Percentiles rank a stretch among this genome's conserved stretches.
Conservation (phyloP, 2,888 invertebrate genomes). For the Eremobia ochroleuca region DNA sequence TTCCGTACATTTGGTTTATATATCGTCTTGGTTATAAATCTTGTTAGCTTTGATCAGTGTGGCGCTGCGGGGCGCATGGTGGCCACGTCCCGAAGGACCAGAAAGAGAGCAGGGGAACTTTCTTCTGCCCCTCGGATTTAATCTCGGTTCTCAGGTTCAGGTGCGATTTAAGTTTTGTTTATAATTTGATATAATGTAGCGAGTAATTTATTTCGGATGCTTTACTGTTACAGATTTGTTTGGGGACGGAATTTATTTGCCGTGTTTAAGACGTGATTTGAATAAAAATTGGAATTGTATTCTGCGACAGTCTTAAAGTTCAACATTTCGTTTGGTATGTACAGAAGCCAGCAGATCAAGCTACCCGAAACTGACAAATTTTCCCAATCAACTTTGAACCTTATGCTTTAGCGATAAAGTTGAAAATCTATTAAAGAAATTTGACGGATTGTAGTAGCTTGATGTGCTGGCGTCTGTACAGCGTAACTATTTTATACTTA, state of each 20-base stretch:
- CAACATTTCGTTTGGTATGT: not conserved
- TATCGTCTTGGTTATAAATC: conserved; percentile 80
- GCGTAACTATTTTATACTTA: not conserved
- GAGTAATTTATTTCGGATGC: conserved; percentile 53
- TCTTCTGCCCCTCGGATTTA: conserved; percentile 62
- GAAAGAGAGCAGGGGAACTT: conserved; percentile 49
- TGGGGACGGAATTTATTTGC: conserved; percentile 38
- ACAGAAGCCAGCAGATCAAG: too few relatives aligned
- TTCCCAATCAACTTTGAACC: too few relatives aligned
- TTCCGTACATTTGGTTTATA: conserved; percentile 84
- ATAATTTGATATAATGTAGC: conserved; percentile 68
- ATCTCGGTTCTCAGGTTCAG: conserved; percentile 67
- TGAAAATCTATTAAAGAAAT: too few relatives aligned
- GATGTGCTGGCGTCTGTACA: too few relatives aligned
- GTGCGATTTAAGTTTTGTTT: conserved; percentile 68
- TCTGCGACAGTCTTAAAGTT: conserved; percentile 7
- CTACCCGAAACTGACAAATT: too few relatives aligned
- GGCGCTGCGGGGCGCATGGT: conserved; percentile 30
- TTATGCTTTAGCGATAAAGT: too few relatives aligned
- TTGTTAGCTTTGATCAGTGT: conserved; percentile 76
- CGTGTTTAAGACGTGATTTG: conserved; percentile 40
- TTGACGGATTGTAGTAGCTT: too few relatives aligned
- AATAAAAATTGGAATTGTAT: conserved; percentile 40
- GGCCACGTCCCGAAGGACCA: conserved; percentile 57
- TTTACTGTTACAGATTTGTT: conserved; percentile 55